Conservation (phyloP, 2,888 invertebrate genomes). For the Dione vanillae region DNA sequence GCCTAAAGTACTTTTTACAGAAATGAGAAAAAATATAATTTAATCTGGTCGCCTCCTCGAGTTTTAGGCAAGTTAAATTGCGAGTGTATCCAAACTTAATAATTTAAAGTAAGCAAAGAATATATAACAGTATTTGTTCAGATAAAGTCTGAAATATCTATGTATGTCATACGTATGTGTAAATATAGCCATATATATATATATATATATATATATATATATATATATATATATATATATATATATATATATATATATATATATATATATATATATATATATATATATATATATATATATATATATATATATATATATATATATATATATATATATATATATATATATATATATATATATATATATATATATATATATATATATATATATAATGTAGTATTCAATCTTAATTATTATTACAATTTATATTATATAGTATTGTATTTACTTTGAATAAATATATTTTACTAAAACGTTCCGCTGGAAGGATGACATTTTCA, state of each 20-base stretch:
- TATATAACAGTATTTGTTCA: slow-evolving; percentile 52
- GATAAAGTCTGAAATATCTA: slow-evolving; percentile 66
- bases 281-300: no score
- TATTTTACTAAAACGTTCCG: slow-evolving; percentile 52
- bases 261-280: no score
- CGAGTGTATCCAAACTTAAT: slow-evolving; percentile 82
- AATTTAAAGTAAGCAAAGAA: slow-evolving; percentile 77
- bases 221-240: no score
- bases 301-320: no score
- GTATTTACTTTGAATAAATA: slow-evolving; percentile 29
- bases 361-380: no score
- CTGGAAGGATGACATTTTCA: slow-evolving; percentile 55
- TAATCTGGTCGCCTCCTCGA: slow-evolving; percentile 72
- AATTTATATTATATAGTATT: background rate
- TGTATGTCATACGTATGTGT: no score
- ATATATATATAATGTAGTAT: background rate
- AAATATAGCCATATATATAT: no score
- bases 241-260: no score
- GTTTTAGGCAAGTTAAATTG: slow-evolving; percentile 81
- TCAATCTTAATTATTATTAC: background rate
- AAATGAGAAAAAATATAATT: slow-evolving; percentile 71
- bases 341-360: no score
- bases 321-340: no score
- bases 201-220: no score
- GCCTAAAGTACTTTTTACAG: slow-evolving; percentile 18